These are phyloP conservation scores for Stylophora pistillata DNA, from an alignment of 64 coral and sea anemone genomes.

Conservation along the genomic window DNA sequence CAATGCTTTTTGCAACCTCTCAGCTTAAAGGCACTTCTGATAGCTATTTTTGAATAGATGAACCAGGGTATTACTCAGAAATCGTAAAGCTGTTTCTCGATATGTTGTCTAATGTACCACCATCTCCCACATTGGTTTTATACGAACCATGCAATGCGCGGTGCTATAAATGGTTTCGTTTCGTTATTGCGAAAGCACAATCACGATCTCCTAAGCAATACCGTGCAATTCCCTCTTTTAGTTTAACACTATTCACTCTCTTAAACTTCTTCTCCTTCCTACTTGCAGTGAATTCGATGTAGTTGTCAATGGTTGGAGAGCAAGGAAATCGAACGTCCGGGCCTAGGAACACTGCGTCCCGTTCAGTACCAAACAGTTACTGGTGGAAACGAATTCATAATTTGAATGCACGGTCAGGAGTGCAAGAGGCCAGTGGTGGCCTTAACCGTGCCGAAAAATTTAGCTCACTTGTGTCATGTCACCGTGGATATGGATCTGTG, in stretches of 20 bases:
- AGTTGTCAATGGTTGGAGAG: slow-evolving; percentile 27
- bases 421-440: slow-evolving; percentile 22
- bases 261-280: not conserved
- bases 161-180: too few relatives aligned
- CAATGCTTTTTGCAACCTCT: too few relatives aligned
- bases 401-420: not conserved
- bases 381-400: slow-evolving; percentile 49
- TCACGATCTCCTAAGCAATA: too few relatives aligned
- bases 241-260: not conserved
- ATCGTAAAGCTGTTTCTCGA: too few relatives aligned
- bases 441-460: slow-evolving; percentile 64
- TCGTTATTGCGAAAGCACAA: too few relatives aligned
- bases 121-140: too few relatives aligned
- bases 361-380: slow-evolving; percentile 38
- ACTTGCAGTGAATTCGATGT: not conserved
- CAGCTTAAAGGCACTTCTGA: too few relatives aligned
- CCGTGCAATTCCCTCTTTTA: too few relatives aligned
- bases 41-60: too few relatives aligned
- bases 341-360: not conserved
- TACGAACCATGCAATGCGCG: too few relatives aligned
- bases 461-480: slow-evolving; percentile 72
- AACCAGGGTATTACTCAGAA: too few relatives aligned
- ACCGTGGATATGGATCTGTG: slow-evolving; percentile 80
- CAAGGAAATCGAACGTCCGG: not conserved
- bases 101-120: too few relatives aligned